Percentiles rank a stretch among this genome's conserved stretches.
Conservation (phyloP, 1,140 invertebrate genomes). For the Lerema accius region DNA sequence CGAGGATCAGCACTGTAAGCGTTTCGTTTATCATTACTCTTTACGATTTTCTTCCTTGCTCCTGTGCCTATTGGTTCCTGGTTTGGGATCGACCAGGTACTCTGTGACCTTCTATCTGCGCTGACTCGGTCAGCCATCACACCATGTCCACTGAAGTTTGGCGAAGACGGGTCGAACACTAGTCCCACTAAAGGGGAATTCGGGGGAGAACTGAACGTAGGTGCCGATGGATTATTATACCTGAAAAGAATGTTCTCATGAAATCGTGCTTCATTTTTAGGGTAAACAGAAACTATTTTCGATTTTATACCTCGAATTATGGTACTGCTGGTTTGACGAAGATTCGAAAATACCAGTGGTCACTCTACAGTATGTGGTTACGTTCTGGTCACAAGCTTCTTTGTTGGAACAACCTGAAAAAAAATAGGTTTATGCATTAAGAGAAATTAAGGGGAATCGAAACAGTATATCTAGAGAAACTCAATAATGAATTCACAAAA, state of each 20-base stretch:
- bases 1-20: conserved; percentile 59
- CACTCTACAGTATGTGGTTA: conserved; percentile 61
- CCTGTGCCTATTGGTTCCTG: conserved; percentile 76
- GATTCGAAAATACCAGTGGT: conserved; percentile 63
- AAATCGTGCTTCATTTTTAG: conserved; percentile 4
- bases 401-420: conserved; percentile 57
- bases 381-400: conserved; percentile 59
- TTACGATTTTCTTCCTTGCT: conserved; percentile 76
- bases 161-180: conserved; percentile 66
- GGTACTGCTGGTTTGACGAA: conserved; percentile 59
- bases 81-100: conserved; percentile 66
- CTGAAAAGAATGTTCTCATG: conserved; percentile 48
- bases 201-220: conserved; percentile 73
- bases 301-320: conserved; percentile 57
- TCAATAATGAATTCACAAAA: too few relatives aligned
- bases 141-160: conserved; percentile 59
- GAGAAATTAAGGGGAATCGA: too few relatives aligned
- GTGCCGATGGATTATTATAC: conserved; percentile 62
- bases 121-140: conserved; percentile 60
- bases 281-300: background rate
- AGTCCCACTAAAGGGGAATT: conserved; percentile 72
- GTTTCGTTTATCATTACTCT: conserved; percentile 70
- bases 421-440: too few relatives aligned
- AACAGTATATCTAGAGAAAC: too few relatives aligned
- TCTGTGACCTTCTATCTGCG: conserved; percentile 61